These are phyloP conservation scores for Ferrisia virgata DNA, from an alignment of 2,888 invertebrate genomes.

Conservation along the genomic window DNA sequence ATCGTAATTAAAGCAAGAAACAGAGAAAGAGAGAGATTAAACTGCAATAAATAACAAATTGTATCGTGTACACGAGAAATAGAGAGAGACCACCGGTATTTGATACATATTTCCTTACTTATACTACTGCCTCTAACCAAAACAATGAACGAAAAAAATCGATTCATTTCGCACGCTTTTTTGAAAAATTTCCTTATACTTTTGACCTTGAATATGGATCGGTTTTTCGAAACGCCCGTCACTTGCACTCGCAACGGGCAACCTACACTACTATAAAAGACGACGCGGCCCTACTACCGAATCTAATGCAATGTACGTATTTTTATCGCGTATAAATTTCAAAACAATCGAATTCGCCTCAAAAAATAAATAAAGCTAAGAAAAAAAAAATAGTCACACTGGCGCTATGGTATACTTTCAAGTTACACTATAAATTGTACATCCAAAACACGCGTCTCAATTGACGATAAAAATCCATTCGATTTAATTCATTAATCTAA, in stretches of 20 bases:
- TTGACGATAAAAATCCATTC: not conserved
- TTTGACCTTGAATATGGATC: not conserved
- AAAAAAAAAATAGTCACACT: not conserved
- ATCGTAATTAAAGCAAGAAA: too few species aligned
- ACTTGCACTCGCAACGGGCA: not conserved
- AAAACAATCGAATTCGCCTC: not conserved
- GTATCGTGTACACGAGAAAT: too few species aligned
- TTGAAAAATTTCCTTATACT: not conserved
- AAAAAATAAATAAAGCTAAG: not conserved
- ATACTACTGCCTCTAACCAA: not conserved
- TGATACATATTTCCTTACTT: too few species aligned
- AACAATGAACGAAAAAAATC: not conserved
- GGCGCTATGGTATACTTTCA: not conserved
- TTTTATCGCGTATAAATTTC: not conserved
- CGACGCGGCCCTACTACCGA: too few species aligned
- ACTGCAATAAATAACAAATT: too few species aligned
- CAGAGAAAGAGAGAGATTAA: too few species aligned
- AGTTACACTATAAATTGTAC: not conserved
- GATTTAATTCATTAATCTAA: slow-evolving; percentile 24
- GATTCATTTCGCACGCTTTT: not conserved
- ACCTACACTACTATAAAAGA: not conserved
- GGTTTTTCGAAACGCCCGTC: not conserved
- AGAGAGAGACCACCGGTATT: too few species aligned
- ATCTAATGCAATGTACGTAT: not conserved
- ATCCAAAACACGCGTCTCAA: not conserved